These are phyloP conservation scores for Leucosticte australis DNA, from an alignment of 2,113 vertebrate genomes.

Conservation along the genomic window DNA sequence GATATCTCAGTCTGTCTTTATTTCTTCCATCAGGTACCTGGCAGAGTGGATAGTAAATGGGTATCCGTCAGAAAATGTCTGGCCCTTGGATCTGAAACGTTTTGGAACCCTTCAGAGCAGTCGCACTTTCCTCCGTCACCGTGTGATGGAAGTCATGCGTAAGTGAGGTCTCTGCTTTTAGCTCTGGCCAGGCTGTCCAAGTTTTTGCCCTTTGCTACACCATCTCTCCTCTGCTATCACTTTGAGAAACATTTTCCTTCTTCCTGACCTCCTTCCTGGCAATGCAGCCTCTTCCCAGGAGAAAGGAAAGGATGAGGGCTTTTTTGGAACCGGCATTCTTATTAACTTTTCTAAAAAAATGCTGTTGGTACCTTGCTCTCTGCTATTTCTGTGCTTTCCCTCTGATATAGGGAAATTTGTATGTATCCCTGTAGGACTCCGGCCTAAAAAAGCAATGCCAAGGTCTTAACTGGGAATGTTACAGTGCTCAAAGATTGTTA, in stretches of 20 bases:
- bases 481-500: not conserved
- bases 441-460: not conserved
- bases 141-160: slow-evolving; percentile 99
- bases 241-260: not conserved
- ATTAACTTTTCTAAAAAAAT: not conserved
- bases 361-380: not conserved
- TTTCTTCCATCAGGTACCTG: slow-evolving; percentile 79
- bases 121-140: slow-evolving; percentile 93
- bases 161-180: slow-evolving; percentile 55
- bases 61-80: slow-evolving; percentile 89
- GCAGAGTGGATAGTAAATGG: slow-evolving; percentile 97
- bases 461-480: not conserved
- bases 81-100: slow-evolving; percentile 93
- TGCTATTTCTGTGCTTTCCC: not conserved
- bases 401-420: not conserved
- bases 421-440: not conserved
- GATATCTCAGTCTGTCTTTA: not conserved
- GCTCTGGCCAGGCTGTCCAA: not conserved
- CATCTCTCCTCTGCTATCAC: not conserved
- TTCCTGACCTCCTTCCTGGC: not conserved
- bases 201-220: not conserved
- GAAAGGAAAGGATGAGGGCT: not conserved
- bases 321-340: not conserved
- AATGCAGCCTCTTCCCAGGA: not conserved
- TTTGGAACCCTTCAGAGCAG: slow-evolving; percentile 96